Base-by-base conservation (phyloP, 1,140 invertebrate genomes). In the Macrobrachium nipponense region DNA sequence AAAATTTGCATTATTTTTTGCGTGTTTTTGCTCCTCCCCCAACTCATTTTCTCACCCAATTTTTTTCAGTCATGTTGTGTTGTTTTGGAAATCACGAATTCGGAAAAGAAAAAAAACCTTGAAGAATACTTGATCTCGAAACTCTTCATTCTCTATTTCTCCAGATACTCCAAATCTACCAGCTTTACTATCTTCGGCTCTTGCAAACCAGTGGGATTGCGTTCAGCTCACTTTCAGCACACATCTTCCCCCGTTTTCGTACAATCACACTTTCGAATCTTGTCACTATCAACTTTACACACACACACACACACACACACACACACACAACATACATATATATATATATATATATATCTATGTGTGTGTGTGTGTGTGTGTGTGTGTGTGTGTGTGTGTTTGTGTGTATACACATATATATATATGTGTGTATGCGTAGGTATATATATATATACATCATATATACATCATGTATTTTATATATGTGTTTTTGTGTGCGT, bases 301-400 rank as follows among this genome's bases (percentile, higher is more conserved):
- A 70, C 10, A 11, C 10, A 70, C 66, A 70, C 66, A 70, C 66
- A 70, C 66, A 70, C 66, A 70, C 66, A 70, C 66, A 70, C n/a
- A n/a, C n/a, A n/a, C n/a, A n/a, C n/a, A n/a, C n/a, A 23, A 72
- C 20, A 72, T 43, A 72, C 20, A 72, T 43, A 72, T 23, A 36
- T 43, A 20, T 72, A 15, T 43, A 15, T n/a, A 36, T 72, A 15
- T 43, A 23, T 72, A 20, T 14, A 36, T 43, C 5, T 51, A 51
- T 51, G 10, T 51, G 10, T 10, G 10, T 51, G n/a, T n/a, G n/a
- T n/a, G n/a, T n/a, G n/a, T n/a, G n/a, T n/a, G n/a, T n/a, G n/a
- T n/a, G n/a, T n/a, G n/a, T n/a, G n/a, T n/a, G n/a, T n/a, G n/a
- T n/a, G n/a, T n/a, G n/a, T n/a, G n/a, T 51, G 10, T 51, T 6